These are phyloP conservation scores for Zonotrichia leucophrys DNA, from an alignment of 2,113 vertebrate genomes.

Conservation along the genomic window DNA sequence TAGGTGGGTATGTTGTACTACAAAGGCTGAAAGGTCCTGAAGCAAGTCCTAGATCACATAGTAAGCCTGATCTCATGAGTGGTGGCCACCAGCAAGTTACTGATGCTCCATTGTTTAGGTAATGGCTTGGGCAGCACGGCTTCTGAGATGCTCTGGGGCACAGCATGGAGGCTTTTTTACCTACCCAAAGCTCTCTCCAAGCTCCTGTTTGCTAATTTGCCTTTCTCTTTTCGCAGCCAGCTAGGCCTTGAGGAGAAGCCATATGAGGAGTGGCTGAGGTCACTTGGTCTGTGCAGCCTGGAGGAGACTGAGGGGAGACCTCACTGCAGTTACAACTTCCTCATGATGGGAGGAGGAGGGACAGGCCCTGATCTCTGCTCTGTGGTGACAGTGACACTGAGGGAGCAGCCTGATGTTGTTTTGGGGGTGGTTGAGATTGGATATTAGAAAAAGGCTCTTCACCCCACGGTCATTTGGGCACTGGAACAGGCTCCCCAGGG, in stretches of 20 bases:
- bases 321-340: background rate
- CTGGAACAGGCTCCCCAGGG: background rate
- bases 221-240: background rate
- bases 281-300: background rate
- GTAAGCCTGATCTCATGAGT: background rate
- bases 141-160: background rate
- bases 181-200: background rate
- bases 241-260: background rate
- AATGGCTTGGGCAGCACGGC: background rate
- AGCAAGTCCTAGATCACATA: background rate
- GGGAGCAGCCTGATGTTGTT: background rate
- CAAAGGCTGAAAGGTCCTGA: background rate
- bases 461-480: background rate
- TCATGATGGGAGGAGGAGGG: background rate
- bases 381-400: background rate
- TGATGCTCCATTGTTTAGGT: background rate
- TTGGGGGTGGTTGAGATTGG: background rate
- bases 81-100: background rate
- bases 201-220: background rate
- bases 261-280: rapidly evolving
- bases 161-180: background rate
- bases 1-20: background rate
- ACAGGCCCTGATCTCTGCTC: rapidly evolving
- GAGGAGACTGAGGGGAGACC: background rate
- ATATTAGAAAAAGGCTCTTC: background rate